Evolutionary conservation across 2,113 vertebrate species (phyloP).

Genomic region (Tiliqua scincoides): DNA sequence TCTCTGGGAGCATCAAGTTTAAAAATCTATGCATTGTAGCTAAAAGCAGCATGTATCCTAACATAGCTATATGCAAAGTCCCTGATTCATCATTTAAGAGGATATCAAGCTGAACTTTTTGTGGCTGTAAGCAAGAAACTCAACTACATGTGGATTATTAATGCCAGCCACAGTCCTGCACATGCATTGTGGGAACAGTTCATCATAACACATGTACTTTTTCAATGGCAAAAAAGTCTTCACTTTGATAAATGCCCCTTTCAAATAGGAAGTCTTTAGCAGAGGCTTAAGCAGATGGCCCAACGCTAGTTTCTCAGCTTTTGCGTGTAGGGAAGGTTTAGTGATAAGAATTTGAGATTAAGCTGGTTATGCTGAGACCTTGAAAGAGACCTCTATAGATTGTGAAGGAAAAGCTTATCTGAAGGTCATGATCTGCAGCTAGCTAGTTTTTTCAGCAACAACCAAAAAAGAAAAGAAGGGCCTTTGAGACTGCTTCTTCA

Average conservation of each 20-base stretch:
- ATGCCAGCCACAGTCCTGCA: background rate
- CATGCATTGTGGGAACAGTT: background rate
- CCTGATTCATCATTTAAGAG: slow-evolving; percentile 15
- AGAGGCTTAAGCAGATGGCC: background rate
- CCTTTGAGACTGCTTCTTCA: background rate
- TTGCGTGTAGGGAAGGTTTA: background rate
- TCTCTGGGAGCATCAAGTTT: slow-evolving; percentile 42
- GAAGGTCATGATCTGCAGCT: slow-evolving; percentile 40
- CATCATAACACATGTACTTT: background rate
- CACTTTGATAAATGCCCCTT: background rate
- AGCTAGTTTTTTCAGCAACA: slow-evolving; percentile 33
- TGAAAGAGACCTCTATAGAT: slow-evolving; percentile 24
- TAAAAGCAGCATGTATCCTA: slow-evolving; percentile 10
- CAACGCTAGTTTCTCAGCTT: background rate
- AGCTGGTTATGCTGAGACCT: slow-evolving; percentile 27
- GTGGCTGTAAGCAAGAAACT: background rate
- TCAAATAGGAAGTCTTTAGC: background rate
- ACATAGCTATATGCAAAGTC: slow-evolving; percentile 20
- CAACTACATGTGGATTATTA: background rate
- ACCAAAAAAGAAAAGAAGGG: background rate
- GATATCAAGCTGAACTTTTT: background rate
- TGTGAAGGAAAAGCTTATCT: slow-evolving; percentile 34
- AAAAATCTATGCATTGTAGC: slow-evolving; percentile 20
- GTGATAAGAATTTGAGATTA: slow-evolving; percentile 24
- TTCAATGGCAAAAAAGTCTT: background rate